Evolutionary conservation across 1,140 invertebrate genomes (phyloP).

Genomic region (Varroa destructor): DNA sequence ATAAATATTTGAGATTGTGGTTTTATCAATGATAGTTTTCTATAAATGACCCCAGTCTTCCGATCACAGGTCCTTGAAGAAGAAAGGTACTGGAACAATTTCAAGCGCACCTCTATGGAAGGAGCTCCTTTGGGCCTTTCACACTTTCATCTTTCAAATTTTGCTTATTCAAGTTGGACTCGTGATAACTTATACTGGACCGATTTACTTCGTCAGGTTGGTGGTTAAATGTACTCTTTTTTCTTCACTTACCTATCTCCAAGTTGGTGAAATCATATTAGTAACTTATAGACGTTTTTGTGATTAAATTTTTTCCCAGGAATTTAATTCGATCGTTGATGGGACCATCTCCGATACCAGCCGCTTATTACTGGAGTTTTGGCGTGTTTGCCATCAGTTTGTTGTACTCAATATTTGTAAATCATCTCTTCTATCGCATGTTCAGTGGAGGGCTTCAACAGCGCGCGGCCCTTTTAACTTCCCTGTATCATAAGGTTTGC

Average conservation of each 20-base stretch:
- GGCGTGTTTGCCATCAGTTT: background rate
- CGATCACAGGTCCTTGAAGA: no score
- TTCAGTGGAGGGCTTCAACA: conserved; percentile 14
- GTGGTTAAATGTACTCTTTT: background rate
- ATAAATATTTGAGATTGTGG: no score
- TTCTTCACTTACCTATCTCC: background rate
- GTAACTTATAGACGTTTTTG: background rate
- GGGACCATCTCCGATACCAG: background rate
- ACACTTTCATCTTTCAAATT: no score
- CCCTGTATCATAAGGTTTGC: conserved; percentile 1
- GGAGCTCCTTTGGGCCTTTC: no score
- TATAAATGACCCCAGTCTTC: no score
- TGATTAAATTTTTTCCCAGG: background rate
- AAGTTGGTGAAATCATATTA: background rate
- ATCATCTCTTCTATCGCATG: conserved; percentile 11
- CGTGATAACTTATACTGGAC: no score
- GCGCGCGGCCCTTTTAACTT: background rate
- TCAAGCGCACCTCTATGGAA: no score
- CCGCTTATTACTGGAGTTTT: conserved; percentile 3
- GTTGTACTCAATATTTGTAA: background rate
- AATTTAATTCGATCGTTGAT: background rate
- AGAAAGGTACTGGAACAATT: no score
- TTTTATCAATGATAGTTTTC: no score
- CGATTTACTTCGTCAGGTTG: no score
- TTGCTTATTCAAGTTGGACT: no score